Conservation (phyloP, 2,888 invertebrate species). For the Zygaena filipendulae region DNA sequence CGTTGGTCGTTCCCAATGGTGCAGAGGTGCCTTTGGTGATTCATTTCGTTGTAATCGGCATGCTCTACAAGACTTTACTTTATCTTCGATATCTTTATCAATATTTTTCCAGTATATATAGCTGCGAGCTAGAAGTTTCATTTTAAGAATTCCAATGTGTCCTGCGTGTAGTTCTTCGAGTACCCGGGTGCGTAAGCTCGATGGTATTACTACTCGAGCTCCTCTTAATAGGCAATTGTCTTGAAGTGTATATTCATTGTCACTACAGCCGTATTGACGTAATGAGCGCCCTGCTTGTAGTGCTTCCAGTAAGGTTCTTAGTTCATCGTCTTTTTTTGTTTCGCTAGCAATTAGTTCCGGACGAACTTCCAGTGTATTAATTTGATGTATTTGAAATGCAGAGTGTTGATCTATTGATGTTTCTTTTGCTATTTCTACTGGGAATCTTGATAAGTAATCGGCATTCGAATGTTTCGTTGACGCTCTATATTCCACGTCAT, state of each 20-base stretch:
- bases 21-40: conserved; percentile 10
- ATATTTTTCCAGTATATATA: conserved; percentile 14
- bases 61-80: conserved; percentile 8
- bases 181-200: background rate
- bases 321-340: conserved; percentile 10
- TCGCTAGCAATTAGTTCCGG: conserved; percentile 2
- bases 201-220: conserved; percentile 7
- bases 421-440: too few relatives aligned
- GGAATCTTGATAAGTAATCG: conserved; percentile 10
- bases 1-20: conserved; percentile 10
- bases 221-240: conserved; percentile 15
- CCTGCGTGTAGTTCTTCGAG: conserved; percentile 9
- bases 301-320: conserved; percentile 5
- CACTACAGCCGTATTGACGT: conserved; percentile 3
- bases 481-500: conserved; percentile 14
- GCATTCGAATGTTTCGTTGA: conserved; percentile 9
- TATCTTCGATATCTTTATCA: conserved; percentile 10
- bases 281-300: conserved; percentile 3
- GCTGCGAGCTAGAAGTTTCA: conserved; percentile 17
- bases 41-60: conserved; percentile 7
- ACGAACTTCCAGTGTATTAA: conserved; percentile 3
- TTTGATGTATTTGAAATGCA: conserved; percentile 14
- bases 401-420: conserved; percentile 6
- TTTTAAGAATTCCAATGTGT: conserved; percentile 21
- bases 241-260: conserved; percentile 14